Base-by-base conservation (phyloP, 2,888 invertebrate species). In the Artemia sp. region DNA sequence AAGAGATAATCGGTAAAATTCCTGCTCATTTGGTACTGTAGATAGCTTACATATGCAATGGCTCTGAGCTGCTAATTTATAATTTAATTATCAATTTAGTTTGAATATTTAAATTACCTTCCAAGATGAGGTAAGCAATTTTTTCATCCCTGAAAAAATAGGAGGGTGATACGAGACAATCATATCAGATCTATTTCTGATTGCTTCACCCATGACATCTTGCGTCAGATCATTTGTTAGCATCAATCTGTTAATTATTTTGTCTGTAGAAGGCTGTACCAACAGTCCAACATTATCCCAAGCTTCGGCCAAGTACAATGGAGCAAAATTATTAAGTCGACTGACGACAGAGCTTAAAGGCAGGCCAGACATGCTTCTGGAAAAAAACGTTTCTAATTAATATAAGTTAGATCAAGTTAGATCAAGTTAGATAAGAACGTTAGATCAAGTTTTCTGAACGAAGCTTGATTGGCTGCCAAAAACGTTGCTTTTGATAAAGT, bases 261-360 rank as follows among this genome's bases (percentile, higher is more conserved):
- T 82, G 67, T 83, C 79, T 51, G 83, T 80, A 51, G 77, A 75
- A 0, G 94, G 93, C 77, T 95, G 90, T 12, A 95, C 84, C 51
- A 96, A 80, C 2, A 96, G 80, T 0, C 96, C 96, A 69, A 94
- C 93, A 79, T 96, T 96, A 77, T 96, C 96, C 95, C 95, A 96
- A 69, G 83, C 83, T 75, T 88, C 92, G 5, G 93, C 90, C 12
- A 88, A 79, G 2, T 81, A 78, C 52, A 83, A 78, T 10, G 89
- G 85, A 1, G 91, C 90, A 79, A 87, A 87, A 10, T 80, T 78
- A 75, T 88, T 84, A 72, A 92, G 79, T n/a, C 70, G 51, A 19
- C 68, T 68, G 8, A 76, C 72, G 8, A 75, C 74, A 10, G 72
- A 72, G 6, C 69, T 68, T 8, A 76, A 70, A 50, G 75, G 72